Percentiles rank a stretch among this genome's conserved stretches.
Evolutionary conservation across 2,888 invertebrate genomes (phyloP).

Genomic region (Acronicta aceris): DNA sequence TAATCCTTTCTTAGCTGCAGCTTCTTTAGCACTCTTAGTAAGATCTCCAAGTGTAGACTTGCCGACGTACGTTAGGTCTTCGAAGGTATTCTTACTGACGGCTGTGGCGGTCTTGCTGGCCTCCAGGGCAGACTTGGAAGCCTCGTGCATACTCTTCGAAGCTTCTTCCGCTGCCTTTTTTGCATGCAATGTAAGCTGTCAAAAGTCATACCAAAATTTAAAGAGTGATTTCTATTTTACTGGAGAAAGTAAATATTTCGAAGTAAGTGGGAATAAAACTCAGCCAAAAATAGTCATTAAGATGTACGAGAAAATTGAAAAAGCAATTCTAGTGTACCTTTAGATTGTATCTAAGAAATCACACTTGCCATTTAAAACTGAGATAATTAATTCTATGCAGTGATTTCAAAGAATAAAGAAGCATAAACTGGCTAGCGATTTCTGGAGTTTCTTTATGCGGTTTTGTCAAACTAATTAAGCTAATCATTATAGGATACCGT

Average conservation of each 20-base stretch:
- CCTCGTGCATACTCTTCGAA: slow-evolving; percentile 94
- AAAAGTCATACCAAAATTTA: slow-evolving; percentile 16
- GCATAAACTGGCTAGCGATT: slow-evolving; percentile 17
- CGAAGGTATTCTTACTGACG: slow-evolving; percentile 95
- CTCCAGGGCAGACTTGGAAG: slow-evolving; percentile 94
- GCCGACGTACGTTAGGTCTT: slow-evolving; percentile 96
- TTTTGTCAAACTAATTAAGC: slow-evolving; percentile 22
- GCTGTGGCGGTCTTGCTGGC: slow-evolving; percentile 96
- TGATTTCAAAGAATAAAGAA: slow-evolving; percentile 15
- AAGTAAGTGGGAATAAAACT: slow-evolving; percentile 16
- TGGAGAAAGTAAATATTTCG: not conserved
- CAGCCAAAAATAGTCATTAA: slow-evolving; percentile 15
- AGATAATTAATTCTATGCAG: slow-evolving; percentile 6
- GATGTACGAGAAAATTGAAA: slow-evolving; percentile 11
- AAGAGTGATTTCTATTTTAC: not conserved
- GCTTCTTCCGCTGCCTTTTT: slow-evolving; percentile 96
- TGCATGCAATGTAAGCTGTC: slow-evolving; percentile 94
- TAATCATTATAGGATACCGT: slow-evolving; percentile 21
- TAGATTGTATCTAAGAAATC: not conserved
- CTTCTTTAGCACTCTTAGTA: slow-evolving; percentile 97
- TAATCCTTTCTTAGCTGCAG: slow-evolving; percentile 95
- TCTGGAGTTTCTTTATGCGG: slow-evolving; percentile 4
- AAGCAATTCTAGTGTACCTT: slow-evolving; percentile 23
- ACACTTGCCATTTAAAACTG: slow-evolving; percentile 8
- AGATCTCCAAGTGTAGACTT: slow-evolving; percentile 96